A percentile compares a stretch with the other conserved stretches of the same genome.
phyloP scores from a whole-genome alignment of 1,140 invertebrate genomes.

The Lepidotrigona ventralis region DNA sequence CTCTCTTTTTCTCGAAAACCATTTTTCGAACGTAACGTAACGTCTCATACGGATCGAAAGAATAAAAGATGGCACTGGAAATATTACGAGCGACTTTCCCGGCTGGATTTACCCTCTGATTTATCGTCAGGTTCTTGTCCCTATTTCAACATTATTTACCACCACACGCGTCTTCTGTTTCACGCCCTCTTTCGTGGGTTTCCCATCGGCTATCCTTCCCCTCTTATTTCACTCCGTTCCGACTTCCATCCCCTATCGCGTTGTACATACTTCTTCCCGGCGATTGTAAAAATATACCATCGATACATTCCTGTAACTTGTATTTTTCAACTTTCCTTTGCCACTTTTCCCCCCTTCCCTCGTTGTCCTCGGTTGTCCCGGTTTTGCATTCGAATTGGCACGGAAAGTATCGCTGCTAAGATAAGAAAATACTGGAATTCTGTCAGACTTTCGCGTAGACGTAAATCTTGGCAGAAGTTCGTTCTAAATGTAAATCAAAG shows the following conservation, averaged over 20 bases:
- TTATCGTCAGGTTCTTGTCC: constrained; percentile 52
- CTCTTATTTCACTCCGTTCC: background rate
- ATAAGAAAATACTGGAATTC: constrained; percentile 45
- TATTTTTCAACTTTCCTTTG: background rate
- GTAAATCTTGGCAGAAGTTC: constrained; percentile 10
- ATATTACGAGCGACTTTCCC: constrained; percentile 49
- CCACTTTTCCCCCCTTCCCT: background rate
- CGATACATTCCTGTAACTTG: background rate
- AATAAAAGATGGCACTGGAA: constrained; percentile 40
- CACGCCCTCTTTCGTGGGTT: background rate
- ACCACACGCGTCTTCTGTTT: background rate
- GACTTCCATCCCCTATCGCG: background rate
- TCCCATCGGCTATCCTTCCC: background rate
- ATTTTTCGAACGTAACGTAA: constrained; percentile 24
- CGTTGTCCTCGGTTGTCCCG: background rate
- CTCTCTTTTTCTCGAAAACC: too few species aligned
- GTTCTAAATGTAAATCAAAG: constrained; percentile 16
- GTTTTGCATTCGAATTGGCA: constrained; percentile 33
- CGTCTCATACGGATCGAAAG: constrained; percentile 19
- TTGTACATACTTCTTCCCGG: background rate
- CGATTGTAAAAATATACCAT: background rate
- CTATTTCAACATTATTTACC: constrained; percentile 64
- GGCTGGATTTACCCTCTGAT: constrained; percentile 51
- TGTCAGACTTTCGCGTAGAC: background rate
- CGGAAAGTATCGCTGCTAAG: constrained; percentile 16